Percentiles rank a stretch among this genome's conserved stretches.
These are phyloP conservation scores for Phyllostomus hastatus DNA, from an alignment of 2,113 vertebrate species.

Conservation along the genomic window DNA sequence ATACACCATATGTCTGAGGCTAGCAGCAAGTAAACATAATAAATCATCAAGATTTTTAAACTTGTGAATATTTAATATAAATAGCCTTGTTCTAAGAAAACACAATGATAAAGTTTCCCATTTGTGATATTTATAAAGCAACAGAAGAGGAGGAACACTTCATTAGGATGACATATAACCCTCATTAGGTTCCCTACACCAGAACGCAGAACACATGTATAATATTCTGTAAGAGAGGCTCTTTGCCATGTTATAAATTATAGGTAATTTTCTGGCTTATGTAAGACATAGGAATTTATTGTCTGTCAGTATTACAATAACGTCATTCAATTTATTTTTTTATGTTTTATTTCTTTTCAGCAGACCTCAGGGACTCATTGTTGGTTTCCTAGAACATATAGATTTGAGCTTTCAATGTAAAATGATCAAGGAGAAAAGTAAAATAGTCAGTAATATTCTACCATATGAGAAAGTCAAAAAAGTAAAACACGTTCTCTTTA, in stretches of 20 bases:
- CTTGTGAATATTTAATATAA: conserved; percentile 63
- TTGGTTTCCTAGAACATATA: background rate
- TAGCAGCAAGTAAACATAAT: conserved; percentile 66
- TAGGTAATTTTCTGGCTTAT: background rate
- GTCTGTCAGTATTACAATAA: background rate
- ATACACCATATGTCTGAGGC: conserved; percentile 53
- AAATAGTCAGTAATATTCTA: conserved; percentile 36
- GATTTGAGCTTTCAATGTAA: background rate
- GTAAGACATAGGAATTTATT: background rate
- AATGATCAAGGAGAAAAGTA: conserved; percentile 7
- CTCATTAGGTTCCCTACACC: conserved; percentile 37
- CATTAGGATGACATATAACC: conserved; percentile 31
- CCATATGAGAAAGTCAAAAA: background rate
- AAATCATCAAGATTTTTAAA: conserved; percentile 55
- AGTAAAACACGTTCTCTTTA: background rate
- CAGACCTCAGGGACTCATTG: conserved; percentile 17
- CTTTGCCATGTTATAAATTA: background rate
- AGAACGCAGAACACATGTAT: conserved; percentile 38
- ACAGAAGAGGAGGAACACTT: conserved; percentile 51
- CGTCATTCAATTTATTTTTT: conserved; percentile 26
- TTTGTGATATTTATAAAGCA: conserved; percentile 69
- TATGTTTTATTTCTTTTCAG: background rate
- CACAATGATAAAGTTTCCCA: conserved; percentile 51
- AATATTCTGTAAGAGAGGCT: conserved; percentile 17
- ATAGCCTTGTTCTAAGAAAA: conserved; percentile 49